phyloP scores from a whole-genome alignment of 1,140 invertebrate species.

The Bemisia tabaci region DNA sequence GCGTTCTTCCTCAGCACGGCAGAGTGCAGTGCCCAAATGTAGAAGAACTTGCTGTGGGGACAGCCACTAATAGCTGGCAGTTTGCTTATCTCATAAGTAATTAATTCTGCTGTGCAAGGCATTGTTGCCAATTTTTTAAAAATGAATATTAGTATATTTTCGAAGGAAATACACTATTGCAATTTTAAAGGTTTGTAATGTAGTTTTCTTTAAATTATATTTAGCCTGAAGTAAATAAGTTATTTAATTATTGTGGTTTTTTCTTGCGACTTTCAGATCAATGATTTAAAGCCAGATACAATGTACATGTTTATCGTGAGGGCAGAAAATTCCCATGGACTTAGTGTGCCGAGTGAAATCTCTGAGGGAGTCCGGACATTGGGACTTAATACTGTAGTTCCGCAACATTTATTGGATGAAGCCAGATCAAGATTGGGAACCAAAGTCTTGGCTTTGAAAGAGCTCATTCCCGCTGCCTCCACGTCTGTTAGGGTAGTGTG shows the following conservation, averaged over 20 bases:
- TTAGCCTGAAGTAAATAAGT: too few relatives aligned
- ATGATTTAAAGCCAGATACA: slow-evolving; percentile 60
- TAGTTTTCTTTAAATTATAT: too few relatives aligned
- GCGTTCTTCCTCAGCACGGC: too few relatives aligned
- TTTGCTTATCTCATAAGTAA: too few relatives aligned
- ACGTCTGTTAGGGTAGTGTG: slow-evolving; percentile 70
- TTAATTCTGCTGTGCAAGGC: too few relatives aligned
- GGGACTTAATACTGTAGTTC: slow-evolving; percentile 47
- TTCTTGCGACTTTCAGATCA: slow-evolving; percentile 40
- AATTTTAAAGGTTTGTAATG: too few relatives aligned
- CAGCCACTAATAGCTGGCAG: too few relatives aligned
- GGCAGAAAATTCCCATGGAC: slow-evolving; percentile 74
- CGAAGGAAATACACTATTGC: too few relatives aligned
- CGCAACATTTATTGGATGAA: slow-evolving; percentile 64
- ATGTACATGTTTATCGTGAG: slow-evolving; percentile 77
- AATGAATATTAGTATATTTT: too few relatives aligned
- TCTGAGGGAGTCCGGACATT: slow-evolving; percentile 51
- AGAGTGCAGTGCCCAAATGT: too few relatives aligned
- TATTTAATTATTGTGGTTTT: slow-evolving; percentile 11
- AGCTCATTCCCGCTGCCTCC: slow-evolving; percentile 61
- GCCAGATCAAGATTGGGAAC: slow-evolving; percentile 60
- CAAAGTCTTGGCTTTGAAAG: slow-evolving; percentile 64
- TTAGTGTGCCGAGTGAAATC: slow-evolving; percentile 50
- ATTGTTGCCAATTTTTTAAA: too few relatives aligned
- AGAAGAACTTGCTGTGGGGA: too few relatives aligned